A percentile compares a stretch with the other conserved stretches of the same genome.
Evolutionary conservation across 2,797 vertebrate species (phyloP).

Genomic region (Muscicapa striata): DNA sequence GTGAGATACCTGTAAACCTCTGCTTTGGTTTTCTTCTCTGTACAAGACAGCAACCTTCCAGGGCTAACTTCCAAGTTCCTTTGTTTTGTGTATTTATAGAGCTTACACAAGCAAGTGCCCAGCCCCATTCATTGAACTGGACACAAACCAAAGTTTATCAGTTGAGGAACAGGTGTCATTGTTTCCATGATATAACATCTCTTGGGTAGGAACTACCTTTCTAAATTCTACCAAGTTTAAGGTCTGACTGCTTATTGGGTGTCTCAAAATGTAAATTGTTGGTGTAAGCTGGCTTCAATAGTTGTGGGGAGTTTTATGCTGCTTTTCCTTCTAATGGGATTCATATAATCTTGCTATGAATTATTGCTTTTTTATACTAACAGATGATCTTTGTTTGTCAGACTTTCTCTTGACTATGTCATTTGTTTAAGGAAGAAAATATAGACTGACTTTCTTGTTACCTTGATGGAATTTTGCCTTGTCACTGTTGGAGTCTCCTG

Average conservation of each 20-base stretch:
- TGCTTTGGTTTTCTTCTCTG: not conserved
- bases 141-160: not conserved
- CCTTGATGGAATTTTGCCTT: not conserved
- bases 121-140: not conserved
- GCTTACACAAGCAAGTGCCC: not conserved
- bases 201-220: not conserved
- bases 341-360: not conserved
- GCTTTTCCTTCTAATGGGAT: not conserved
- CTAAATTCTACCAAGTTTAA: not conserved
- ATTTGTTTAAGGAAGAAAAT: not conserved
- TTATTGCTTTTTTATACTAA: not conserved
- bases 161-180: not conserved
- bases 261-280: not conserved
- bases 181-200: not conserved
- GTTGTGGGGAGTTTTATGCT: not conserved
- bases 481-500: not conserved
- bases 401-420: not conserved
- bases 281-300: not conserved
- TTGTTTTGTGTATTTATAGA: not conserved
- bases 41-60: not conserved
- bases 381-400: not conserved
- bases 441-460: not conserved
- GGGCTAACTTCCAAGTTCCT: not conserved
- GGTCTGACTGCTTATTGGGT: not conserved
- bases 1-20: not conserved